Evolutionary conservation across 2,888 invertebrate genomes (phyloP), one percentile per base, ranked within the genome.

Genomic region (Ophion obscuratus): DNA sequence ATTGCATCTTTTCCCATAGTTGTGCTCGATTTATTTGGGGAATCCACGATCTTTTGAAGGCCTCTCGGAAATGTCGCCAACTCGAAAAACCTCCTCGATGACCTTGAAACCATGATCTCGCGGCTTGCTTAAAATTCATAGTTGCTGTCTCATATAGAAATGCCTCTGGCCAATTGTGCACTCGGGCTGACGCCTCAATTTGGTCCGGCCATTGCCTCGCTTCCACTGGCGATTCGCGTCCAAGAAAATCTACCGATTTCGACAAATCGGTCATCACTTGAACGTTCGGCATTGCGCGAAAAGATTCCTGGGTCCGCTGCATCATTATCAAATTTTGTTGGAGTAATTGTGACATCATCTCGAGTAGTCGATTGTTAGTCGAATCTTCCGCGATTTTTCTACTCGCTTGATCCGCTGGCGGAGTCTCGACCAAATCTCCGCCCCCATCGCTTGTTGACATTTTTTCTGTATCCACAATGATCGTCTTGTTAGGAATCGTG

Each of bases 181-280:
- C 31, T 57, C 20, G 77, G 31, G 86, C 84, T 6, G 86, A 70
- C 2, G 86, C 40, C 67, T 87, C 88, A 6, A 88, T 70, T 24
- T 88, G 80, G n/a, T 84, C 71, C 2, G 87, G 17, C 87, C 85
- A 88, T 10, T 75, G 75, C 59, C 62, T 83, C 0, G 84, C 85
- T 47, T 88, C 87, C 0, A 77, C 84, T 0, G 85, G 75, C 0
- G 85, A 83, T 24, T 82, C 81, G 24, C 83, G 75, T 0, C 83
- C 85, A 10, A 76, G 44, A 47, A 88, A 88, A 40, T 83, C 74
- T 9, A 89, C 66, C 10, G 85, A 81, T 64, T 87, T 88, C 0
- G 87, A 79, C 4, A 87, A 77, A 76, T 87, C 87, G 10, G 87
- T 87, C 83, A 87, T 88, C 10, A 89, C 85, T 36, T 86, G 67